These are phyloP conservation scores for Hyphantria cunea DNA, from an alignment of 1,140 invertebrate genomes.

Conservation along the genomic window DNA sequence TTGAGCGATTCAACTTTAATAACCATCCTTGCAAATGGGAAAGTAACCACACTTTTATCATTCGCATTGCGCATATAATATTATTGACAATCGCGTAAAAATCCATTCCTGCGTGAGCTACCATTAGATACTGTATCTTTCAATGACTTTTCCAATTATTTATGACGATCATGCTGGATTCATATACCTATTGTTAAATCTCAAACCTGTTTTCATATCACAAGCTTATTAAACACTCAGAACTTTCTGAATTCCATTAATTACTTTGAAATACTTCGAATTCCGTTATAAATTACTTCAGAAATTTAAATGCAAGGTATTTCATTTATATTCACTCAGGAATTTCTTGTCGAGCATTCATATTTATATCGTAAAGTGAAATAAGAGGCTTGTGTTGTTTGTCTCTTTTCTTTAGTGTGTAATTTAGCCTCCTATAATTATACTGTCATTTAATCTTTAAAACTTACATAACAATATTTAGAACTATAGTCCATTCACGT, in stretches of 20 bases:
- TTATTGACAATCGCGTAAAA: too few relatives aligned
- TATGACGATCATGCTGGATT: too few relatives aligned
- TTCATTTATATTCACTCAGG: slow-evolving; percentile 23
- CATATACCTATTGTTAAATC: slow-evolving; percentile 9
- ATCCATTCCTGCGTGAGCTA: too few relatives aligned
- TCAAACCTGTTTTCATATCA: slow-evolving; percentile 24
- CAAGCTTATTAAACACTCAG: slow-evolving; percentile 25
- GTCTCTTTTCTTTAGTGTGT: slow-evolving; percentile 7
- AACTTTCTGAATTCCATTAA: slow-evolving; percentile 29
- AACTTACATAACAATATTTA: too few relatives aligned
- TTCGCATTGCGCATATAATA: too few relatives aligned
- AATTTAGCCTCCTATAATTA: neutral
- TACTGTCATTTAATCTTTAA: too few relatives aligned
- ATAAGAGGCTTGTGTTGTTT: slow-evolving; percentile 7
- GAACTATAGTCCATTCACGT: too few relatives aligned
- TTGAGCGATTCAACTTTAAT: too few relatives aligned
- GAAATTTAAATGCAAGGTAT: slow-evolving; percentile 27
- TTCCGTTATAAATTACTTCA: slow-evolving; percentile 16
- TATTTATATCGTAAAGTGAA: slow-evolving; percentile 13
- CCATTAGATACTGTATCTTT: too few relatives aligned
- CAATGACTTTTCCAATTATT: too few relatives aligned
- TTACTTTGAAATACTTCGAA: slow-evolving; percentile 23
- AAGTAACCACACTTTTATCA: too few relatives aligned
- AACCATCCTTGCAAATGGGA: too few relatives aligned
- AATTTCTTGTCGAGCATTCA: slow-evolving; percentile 12